Base-by-base conservation (phyloP, 2,113 vertebrate genomes). In the Taxidea taxus region DNA sequence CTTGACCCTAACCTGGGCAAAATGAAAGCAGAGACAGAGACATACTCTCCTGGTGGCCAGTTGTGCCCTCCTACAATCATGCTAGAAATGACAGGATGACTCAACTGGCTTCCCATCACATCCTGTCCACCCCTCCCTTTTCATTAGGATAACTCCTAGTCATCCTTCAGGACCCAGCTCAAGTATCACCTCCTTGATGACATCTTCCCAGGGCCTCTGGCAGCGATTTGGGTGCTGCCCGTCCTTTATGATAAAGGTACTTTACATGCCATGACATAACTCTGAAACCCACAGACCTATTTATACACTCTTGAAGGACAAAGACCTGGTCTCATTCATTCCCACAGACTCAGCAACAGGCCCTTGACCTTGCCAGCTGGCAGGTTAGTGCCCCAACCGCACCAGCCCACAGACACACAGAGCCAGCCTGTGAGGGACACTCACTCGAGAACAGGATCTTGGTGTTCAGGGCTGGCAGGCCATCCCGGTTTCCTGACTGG, bases 381-480 rank as follows among this genome's bases (percentile, higher is more conserved):
- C n/a, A 47, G 37, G 60, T 34, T 5, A 68, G 49, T 0, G 0
- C 39, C 66, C 4, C 0, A 23, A 10, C 27, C 8, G 20, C 2
- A 0, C 42, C 9, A 4, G 58, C 34, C 44, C 1, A 29, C 14
- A 13, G 58, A 49, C 70, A 29, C 0, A 0, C 56, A 3, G 1
- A 23, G 27, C 77, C 47, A 49, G 70, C 14, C 31, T 42, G 60
- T 39, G 21, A 2, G 20, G 84, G 3, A 54, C 83, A 98, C 99
- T 99, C 96, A 99, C 99, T 99, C 10, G 99, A 99, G 97, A 99
- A 99, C 21, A 99, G 98, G 96, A 99, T 99, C 98, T 99, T 99
- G 70, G 99, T 98, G 98, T 99, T 99, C 83, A 99, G 98, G 94
- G 99, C 99, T 12, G 99, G 99, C 98, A 99, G 98, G 96, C 99